Evolutionary conservation across 2,888 invertebrate species (phyloP).

Genomic region (Salticus scenicus): DNA sequence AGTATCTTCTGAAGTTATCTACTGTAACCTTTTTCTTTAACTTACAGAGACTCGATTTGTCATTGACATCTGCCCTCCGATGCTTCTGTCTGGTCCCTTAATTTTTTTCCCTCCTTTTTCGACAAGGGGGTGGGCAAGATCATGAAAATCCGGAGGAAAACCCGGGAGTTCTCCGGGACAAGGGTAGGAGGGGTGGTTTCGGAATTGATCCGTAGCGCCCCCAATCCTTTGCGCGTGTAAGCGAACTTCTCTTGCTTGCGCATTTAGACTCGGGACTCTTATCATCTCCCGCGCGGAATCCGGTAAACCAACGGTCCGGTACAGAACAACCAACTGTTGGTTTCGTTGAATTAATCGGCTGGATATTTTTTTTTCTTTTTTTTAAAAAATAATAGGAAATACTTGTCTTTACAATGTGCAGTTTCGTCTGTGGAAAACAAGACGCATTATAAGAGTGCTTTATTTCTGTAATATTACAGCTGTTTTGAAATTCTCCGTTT

Average conservation of each 20-base stretch:
- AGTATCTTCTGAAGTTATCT: too few relatives aligned
- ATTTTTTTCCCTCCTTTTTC: not conserved
- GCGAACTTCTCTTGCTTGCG: constrained; percentile 1
- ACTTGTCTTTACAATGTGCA: too few relatives aligned
- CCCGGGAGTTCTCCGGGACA: not conserved
- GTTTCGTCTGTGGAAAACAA: too few relatives aligned
- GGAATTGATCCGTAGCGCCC: constrained; percentile 56
- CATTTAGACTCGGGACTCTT: constrained; percentile 16
- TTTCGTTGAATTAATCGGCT: not conserved
- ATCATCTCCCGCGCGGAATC: constrained; percentile 28
- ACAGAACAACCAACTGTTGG: constrained; percentile 50
- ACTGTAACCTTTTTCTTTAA: too few relatives aligned
- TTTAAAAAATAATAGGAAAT: too few relatives aligned
- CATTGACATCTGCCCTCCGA: constrained; percentile 10
- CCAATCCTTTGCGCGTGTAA: constrained; percentile 43
- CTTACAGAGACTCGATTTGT: constrained; percentile 4
- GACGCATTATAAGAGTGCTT: not conserved
- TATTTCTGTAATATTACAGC: not conserved
- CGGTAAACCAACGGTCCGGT: constrained; percentile 36
- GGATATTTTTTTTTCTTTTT: too few relatives aligned
- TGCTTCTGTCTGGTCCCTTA: not conserved
- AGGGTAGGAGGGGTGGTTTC: constrained; percentile 7
- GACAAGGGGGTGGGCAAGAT: not conserved
- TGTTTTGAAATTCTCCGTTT: not conserved
- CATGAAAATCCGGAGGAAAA: not conserved